Evolutionary conservation across 1,140 invertebrate genomes (phyloP).

Genomic region (Tetranychus cinnabarinus): DNA sequence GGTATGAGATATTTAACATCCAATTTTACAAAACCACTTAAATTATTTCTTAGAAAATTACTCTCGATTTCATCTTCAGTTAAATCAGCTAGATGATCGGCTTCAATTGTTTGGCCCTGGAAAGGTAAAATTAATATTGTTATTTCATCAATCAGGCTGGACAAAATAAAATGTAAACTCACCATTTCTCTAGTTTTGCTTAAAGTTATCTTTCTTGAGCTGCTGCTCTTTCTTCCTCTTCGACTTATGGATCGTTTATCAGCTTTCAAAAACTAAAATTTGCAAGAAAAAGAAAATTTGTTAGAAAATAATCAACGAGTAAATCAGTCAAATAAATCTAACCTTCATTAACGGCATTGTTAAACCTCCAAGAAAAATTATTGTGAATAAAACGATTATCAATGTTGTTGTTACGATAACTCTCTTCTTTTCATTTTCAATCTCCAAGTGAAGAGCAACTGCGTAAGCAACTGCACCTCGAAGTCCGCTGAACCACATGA

Average conservation of each 20-base stretch:
- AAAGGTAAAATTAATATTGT: not conserved
- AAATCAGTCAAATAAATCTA: not conserved
- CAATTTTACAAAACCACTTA: conserved; percentile 58
- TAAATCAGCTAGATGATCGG: conserved; percentile 78
- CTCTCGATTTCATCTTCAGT: conserved; percentile 83
- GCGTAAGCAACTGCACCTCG: conserved; percentile 95
- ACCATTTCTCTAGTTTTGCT: conserved; percentile 92
- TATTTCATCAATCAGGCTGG: not conserved
- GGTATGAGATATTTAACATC: conserved; percentile 84
- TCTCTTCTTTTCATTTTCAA: conserved; percentile 63
- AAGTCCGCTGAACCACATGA: conserved; percentile 97
- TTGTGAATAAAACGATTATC: conserved; percentile 87
- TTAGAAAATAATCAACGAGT: not conserved
- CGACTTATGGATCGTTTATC: conserved; percentile 35
- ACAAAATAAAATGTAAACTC: conserved; percentile 13
- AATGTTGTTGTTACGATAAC: conserved; percentile 91
- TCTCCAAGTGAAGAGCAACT: conserved; percentile 78
- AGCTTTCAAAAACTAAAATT: conserved; percentile 25
- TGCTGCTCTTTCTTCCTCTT: conserved; percentile 26
- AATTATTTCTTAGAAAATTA: conserved; percentile 26
- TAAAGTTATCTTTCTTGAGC: conserved; percentile 57
- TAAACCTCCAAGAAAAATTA: conserved; percentile 75
- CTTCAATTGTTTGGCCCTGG: conserved; percentile 72
- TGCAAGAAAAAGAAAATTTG: not conserved
- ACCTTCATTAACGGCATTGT: conserved; percentile 60